phyloP scores from a whole-genome alignment of 2,797 vertebrate genomes.

The Sebastes umbrosus region DNA sequence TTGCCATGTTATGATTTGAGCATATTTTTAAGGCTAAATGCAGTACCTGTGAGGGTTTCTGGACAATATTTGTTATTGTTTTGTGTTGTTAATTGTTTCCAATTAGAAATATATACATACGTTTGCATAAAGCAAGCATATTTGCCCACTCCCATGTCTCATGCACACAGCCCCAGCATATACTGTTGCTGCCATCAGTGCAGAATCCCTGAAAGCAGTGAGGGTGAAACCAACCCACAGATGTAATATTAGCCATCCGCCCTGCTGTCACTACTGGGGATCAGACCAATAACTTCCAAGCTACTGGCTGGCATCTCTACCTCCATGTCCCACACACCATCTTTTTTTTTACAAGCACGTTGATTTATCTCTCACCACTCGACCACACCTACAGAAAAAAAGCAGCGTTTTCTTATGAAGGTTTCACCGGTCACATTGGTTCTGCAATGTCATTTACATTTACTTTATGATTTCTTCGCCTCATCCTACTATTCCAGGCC shows the following conservation, averaged over 20 bases:
- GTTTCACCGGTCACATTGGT: neutral
- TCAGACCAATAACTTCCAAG: slow-evolving; percentile 18
- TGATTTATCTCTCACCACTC: slow-evolving; percentile 22
- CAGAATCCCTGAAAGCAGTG: neutral
- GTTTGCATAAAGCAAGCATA: no score
- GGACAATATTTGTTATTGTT: no score
- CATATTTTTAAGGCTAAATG: no score
- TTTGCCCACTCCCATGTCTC: neutral
- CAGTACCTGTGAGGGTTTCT: no score
- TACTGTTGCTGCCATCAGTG: neutral
- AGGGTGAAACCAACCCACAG: neutral
- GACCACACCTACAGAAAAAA: neutral
- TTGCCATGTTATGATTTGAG: no score
- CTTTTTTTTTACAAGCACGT: slow-evolving; percentile 6
- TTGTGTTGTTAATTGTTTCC: no score
- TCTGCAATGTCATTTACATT: neutral
- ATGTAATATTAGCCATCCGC: slow-evolving; percentile 1
- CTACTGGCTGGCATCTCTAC: neutral
- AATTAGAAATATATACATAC: no score
- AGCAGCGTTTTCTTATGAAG: neutral
- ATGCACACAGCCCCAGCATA: neutral
- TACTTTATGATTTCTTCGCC: neutral
- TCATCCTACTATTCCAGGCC: neutral
- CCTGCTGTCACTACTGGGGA: slow-evolving; percentile 2
- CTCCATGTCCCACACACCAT: neutral